Evolutionary conservation across 2,113 vertebrate species (phyloP).

Genomic region (Brevimyrus niger): DNA sequence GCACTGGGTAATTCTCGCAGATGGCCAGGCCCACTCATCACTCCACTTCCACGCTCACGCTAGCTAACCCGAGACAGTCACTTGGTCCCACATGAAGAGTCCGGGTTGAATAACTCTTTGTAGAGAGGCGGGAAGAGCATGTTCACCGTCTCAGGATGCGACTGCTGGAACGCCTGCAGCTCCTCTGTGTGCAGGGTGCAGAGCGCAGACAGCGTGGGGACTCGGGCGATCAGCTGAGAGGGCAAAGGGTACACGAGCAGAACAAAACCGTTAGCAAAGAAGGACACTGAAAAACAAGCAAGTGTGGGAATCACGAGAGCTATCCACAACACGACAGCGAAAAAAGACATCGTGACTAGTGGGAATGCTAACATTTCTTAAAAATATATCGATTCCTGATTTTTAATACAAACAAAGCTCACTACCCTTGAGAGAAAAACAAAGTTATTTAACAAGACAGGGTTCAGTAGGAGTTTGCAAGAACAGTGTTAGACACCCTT

Average conservation of each 20-base stretch:
- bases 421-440: background rate
- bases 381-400: background rate
- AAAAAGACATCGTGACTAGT: background rate
- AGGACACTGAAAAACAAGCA: background rate
- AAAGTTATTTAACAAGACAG: background rate
- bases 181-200: constrained; percentile 98
- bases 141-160: constrained; percentile 95
- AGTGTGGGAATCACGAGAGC: background rate
- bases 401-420: background rate
- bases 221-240: constrained; percentile 90
- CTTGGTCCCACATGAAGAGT: constrained; percentile 88
- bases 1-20: constrained; percentile 56
- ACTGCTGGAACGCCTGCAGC: constrained; percentile 96
- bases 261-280: background rate
- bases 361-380: background rate
- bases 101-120: constrained; percentile 98
- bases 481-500: background rate
- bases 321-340: background rate
- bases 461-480: constrained; percentile 14
- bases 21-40: constrained; percentile 62
- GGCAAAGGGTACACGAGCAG: constrained; percentile 32
- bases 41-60: constrained; percentile 49
- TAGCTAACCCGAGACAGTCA: constrained; percentile 61
- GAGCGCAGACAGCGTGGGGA: constrained; percentile 92
- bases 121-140: constrained; percentile 95